Base-by-base conservation (phyloP, 2,888 invertebrate species). In the Thereva unica region DNA sequence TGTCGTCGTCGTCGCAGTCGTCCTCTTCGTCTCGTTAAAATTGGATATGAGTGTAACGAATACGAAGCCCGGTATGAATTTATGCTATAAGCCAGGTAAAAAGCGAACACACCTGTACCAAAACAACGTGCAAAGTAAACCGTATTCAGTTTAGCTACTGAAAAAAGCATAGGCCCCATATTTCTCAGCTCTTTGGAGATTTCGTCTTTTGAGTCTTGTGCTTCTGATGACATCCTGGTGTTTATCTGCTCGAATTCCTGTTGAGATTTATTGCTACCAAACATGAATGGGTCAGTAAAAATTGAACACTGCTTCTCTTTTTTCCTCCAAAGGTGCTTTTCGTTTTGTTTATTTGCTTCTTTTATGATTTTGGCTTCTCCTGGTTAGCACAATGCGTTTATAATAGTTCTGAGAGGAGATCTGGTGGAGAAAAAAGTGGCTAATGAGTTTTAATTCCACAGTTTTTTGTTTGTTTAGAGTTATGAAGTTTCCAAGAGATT, bases 241-340 rank as follows among this genome's bases (percentile, higher is more conserved):
- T 57, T 57, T 64, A 55, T 64, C 57, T 52, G 56, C 53, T 63
- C 56, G 64, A 67, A 67, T 67, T 67, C 66, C 49, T 50, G 45
- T 37, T 52, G 54, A 68, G 68, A 68, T 68, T 68, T 68, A 68
- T 68, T 61, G 56, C 68, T 61, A 45, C 56, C 66, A 66, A 68
- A 68, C 68, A 68, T 68, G 68, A 66, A 68, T 68, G 68, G 68
- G 66, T 66, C 66, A 68, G 55, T 68, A 59, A 63, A 68, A 68
- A 66, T 68, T 67, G 67, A 47, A 42, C 49, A 56, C 23, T 23
- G 23, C 23, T 23, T 23, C 23, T 23, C 23, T 23, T 23, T 23
- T 23, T 23, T 23, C 2, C 2, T 23, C 23, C 23, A 23, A 23
- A 23, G 23, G 23, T 23, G 23, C 23, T 23, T 23, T 23, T 23